phyloP scores from a whole-genome alignment of 2,113 vertebrate species.

The Sebastes fasciatus region DNA sequence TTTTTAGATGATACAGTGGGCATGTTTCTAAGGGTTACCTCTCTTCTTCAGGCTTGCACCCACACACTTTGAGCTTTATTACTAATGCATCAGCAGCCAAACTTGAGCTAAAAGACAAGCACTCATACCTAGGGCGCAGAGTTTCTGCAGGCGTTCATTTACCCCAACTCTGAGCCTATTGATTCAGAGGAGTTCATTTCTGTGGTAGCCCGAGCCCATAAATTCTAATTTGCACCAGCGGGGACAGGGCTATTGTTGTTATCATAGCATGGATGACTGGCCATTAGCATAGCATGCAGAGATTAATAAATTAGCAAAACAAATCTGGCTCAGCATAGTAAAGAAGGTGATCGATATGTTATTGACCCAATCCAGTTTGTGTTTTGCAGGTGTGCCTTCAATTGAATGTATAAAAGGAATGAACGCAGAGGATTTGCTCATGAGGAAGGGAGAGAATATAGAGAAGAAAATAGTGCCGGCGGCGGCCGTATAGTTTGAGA shows the following conservation, averaged over 20 bases:
- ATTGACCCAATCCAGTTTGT: constrained; percentile 48
- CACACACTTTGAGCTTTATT: constrained; percentile 56
- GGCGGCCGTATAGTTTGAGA: constrained; percentile 29
- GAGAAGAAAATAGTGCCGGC: constrained; percentile 31
- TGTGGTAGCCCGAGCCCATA: constrained; percentile 65
- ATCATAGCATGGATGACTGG: constrained; percentile 64
- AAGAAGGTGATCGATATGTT: constrained; percentile 60
- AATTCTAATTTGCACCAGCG: constrained; percentile 72
- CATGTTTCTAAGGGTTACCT: constrained; percentile 35
- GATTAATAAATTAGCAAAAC: constrained; percentile 78
- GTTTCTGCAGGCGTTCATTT: constrained; percentile 60
- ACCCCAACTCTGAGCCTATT: constrained; percentile 63
- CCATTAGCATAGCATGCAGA: constrained; percentile 67
- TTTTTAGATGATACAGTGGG: constrained; percentile 7
- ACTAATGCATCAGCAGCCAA: constrained; percentile 53
- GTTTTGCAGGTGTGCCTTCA: constrained; percentile 55
- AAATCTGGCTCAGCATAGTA: constrained; percentile 66
- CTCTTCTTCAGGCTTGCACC: constrained; percentile 28
- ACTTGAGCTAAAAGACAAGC: constrained; percentile 38
- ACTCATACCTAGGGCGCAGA: constrained; percentile 35
- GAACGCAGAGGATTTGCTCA: constrained; percentile 54
- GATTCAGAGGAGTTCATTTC: constrained; percentile 74
- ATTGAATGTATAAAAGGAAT: constrained; percentile 24
- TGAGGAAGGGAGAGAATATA: constrained; percentile 34
- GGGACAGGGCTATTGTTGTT: constrained; percentile 61